phyloP scores from a whole-genome alignment of 2,888 invertebrate species.

The Dynastes grantii region DNA sequence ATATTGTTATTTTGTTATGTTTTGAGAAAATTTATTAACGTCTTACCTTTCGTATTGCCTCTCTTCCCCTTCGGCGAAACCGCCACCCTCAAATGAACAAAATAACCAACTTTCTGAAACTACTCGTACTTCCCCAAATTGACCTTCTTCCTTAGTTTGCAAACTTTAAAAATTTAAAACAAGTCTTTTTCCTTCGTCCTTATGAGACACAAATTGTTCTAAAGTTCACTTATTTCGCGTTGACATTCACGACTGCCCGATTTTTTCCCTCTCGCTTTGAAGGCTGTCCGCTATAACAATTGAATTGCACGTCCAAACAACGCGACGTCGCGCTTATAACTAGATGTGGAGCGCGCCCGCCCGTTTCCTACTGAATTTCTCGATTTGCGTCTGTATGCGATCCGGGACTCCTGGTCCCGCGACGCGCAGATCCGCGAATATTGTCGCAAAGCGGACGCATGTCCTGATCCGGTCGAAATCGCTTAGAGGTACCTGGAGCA shows the following conservation, averaged over 20 bases:
- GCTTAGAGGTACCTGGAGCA: background rate
- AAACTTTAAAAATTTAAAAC: too few species aligned
- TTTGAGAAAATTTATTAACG: too few species aligned
- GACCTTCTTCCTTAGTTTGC: too few species aligned
- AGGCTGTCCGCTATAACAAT: constrained; percentile 3
- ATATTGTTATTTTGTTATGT: too few species aligned
- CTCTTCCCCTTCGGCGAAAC: too few species aligned
- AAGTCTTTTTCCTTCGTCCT: too few species aligned
- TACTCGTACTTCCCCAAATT: too few species aligned
- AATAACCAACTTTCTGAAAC: too few species aligned
- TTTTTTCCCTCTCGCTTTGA: background rate
- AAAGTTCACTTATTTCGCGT: background rate
- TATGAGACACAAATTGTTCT: too few species aligned
- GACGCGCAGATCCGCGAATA: constrained; percentile 32
- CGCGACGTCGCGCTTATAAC: constrained; percentile 30
- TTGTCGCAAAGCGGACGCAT: constrained; percentile 33
- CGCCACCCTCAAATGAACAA: too few species aligned
- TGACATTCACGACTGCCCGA: background rate
- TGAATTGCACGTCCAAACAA: constrained; percentile 9
- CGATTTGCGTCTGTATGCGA: constrained; percentile 23
- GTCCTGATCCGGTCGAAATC: constrained; percentile 20
- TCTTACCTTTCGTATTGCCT: too few species aligned
- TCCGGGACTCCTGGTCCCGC: background rate
- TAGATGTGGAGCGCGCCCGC: constrained; percentile 20
- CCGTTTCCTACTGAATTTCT: constrained; percentile 13